Conservation (phyloP, 2,797 vertebrate species). For the Rhodeus uyekii region DNA sequence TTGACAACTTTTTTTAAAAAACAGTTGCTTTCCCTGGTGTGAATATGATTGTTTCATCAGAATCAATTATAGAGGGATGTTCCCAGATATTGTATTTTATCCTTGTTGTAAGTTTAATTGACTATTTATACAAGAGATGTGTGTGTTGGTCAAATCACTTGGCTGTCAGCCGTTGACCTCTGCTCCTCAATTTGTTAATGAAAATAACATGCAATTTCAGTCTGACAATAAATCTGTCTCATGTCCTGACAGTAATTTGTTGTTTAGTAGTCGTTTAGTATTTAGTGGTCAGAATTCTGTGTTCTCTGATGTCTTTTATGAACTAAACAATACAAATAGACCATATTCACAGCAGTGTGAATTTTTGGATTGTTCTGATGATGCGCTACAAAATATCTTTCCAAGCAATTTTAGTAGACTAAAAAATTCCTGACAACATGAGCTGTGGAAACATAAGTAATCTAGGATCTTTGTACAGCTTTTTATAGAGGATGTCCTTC, state of each 20-base stretch:
- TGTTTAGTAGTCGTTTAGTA: not conserved
- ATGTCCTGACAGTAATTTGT: not conserved
- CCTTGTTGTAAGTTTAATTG: not conserved
- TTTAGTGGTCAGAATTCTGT: not conserved
- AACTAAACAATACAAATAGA: not conserved
- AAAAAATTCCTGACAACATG: not conserved
- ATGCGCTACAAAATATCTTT: not conserved
- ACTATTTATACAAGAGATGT: not conserved
- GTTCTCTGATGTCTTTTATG: not conserved
- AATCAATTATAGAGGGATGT: not conserved
- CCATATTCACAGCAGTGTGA: not conserved
- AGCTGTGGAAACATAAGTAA: not conserved
- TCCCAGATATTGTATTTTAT: not conserved
- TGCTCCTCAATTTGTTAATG: not conserved
- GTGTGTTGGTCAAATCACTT: not conserved
- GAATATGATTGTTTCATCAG: not conserved
- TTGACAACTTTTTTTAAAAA: not conserved
- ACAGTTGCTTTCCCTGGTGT: not conserved
- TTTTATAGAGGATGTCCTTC: not conserved
- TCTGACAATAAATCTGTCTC: not conserved
- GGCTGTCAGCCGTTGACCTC: not conserved
- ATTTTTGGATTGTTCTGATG: not conserved
- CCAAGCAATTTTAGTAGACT: not conserved
- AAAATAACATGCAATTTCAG: conserved; percentile 7
- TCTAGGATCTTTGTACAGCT: not conserved